Conservation (phyloP, 1,140 invertebrate species). For the Drosophila elegans region DNA sequence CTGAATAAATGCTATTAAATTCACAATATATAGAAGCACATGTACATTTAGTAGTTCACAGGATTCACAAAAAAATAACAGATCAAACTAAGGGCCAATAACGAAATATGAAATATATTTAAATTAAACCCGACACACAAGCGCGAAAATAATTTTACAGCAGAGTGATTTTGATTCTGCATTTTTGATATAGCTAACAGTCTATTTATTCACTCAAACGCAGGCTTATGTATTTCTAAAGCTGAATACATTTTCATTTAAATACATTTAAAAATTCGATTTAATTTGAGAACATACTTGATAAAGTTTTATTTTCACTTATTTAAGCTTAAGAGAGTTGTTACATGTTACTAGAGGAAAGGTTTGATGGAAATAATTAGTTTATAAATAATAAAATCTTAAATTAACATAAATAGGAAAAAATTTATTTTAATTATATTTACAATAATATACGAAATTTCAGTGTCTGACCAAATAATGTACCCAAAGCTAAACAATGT, state of each 20-base stretch:
- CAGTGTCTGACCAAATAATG: not conserved
- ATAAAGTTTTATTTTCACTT: too few species aligned
- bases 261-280: not conserved
- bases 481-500: not conserved
- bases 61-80: not conserved
- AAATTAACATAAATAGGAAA: too few species aligned
- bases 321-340: too few species aligned
- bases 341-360: too few species aligned
- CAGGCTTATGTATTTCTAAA: not conserved
- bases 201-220: slow-evolving; percentile 6
- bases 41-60: not conserved
- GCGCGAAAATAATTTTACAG: slow-evolving; percentile 22
- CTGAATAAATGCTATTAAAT: slow-evolving; percentile 20
- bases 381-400: too few species aligned
- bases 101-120: slow-evolving; percentile 14
- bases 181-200: not conserved
- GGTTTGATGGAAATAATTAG: too few species aligned
- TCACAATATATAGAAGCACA: not conserved
- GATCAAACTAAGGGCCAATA: not conserved
- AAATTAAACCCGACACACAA: not conserved
- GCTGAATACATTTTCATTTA: not conserved
- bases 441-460: too few species aligned
- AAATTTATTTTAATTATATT: too few species aligned
- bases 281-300: not conserved
- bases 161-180: not conserved